phyloP scores from a whole-genome alignment of 1,140 invertebrate genomes.

The Pseudomyrmex flavicornis region DNA sequence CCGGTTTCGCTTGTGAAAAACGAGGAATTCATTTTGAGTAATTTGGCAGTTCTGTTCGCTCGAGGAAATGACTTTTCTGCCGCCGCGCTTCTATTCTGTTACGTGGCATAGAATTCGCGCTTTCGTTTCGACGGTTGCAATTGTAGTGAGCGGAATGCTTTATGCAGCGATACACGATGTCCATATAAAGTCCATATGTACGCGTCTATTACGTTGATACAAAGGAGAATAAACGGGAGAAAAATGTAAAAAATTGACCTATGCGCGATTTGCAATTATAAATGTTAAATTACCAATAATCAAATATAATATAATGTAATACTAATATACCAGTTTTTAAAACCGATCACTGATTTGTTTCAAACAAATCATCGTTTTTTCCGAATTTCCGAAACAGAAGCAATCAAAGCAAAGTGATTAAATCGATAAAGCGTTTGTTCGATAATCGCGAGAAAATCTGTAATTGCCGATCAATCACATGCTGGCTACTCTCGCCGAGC shows the following conservation, averaged over 20 bases:
- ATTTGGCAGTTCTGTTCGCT: conserved; percentile 57
- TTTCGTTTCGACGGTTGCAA: conserved; percentile 25
- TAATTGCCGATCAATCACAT: background rate
- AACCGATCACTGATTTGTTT: background rate
- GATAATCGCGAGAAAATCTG: conserved; percentile 27
- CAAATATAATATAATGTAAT: too few species aligned
- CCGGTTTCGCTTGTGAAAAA: conserved; percentile 4
- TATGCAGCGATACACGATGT: background rate
- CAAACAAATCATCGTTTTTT: background rate
- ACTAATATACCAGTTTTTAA: background rate
- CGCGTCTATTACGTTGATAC: background rate
- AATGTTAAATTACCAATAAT: conserved; percentile 23
- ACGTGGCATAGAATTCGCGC: conserved; percentile 34
- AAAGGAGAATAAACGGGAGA: background rate
- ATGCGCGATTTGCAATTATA: background rate
- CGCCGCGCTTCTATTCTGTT: conserved; percentile 35
- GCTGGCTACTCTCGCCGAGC: background rate
- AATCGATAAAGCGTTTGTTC: conserved; percentile 32
- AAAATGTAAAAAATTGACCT: conserved; percentile 5
- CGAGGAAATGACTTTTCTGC: conserved; percentile 58
- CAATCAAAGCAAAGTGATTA: background rate
- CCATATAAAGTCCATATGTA: background rate
- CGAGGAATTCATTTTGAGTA: conserved; percentile 56
- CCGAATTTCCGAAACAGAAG: background rate
- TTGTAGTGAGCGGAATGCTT: conserved; percentile 12